A percentile compares a stretch with the other conserved stretches of the same genome.
Evolutionary conservation across 1,140 invertebrate species (phyloP).

Genomic region (Drosophila albomicans): DNA sequence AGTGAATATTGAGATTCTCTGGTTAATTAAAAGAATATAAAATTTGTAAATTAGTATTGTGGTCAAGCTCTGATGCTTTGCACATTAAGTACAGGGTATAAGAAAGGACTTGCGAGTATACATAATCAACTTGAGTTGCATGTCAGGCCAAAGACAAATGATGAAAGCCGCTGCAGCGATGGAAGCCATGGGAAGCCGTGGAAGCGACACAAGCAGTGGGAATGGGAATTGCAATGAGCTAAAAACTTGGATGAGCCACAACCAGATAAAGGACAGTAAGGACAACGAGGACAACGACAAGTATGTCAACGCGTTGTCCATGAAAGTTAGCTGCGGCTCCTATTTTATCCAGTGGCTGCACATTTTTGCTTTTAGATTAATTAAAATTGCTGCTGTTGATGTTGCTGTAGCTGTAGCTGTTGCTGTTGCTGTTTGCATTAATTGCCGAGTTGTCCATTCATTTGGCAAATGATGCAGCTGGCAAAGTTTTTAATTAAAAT

Average conservation of each 20-base stretch:
- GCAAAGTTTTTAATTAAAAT: constrained; percentile 81
- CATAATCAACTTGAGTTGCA: constrained; percentile 68
- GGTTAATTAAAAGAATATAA: background rate
- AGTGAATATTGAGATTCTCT: background rate
- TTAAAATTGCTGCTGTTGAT: constrained; percentile 69
- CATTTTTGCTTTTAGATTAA: constrained; percentile 79
- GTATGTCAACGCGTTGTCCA: constrained; percentile 59
- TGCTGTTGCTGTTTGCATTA: constrained; percentile 68
- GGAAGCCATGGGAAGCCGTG: background rate
- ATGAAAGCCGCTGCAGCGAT: constrained; percentile 43
- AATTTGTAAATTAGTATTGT: background rate
- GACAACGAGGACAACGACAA: constrained; percentile 37
- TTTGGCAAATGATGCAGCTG: constrained; percentile 80
- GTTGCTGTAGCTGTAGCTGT: constrained; percentile 38
- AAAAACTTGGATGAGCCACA: constrained; percentile 42
- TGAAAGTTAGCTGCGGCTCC: constrained; percentile 51
- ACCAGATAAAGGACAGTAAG: constrained; percentile 9
- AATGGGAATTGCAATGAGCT: constrained; percentile 33
- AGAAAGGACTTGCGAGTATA: constrained; percentile 12
- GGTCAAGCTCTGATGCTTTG: background rate
- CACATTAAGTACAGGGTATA: constrained; percentile 18
- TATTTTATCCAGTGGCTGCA: constrained; percentile 45
- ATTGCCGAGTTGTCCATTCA: constrained; percentile 77
- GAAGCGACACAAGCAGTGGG: background rate
- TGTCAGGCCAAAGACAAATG: constrained; percentile 71